These are phyloP conservation scores for Zaprionus kolodkinae DNA, from an alignment of 1,140 invertebrate genomes.

Conservation along the genomic window DNA sequence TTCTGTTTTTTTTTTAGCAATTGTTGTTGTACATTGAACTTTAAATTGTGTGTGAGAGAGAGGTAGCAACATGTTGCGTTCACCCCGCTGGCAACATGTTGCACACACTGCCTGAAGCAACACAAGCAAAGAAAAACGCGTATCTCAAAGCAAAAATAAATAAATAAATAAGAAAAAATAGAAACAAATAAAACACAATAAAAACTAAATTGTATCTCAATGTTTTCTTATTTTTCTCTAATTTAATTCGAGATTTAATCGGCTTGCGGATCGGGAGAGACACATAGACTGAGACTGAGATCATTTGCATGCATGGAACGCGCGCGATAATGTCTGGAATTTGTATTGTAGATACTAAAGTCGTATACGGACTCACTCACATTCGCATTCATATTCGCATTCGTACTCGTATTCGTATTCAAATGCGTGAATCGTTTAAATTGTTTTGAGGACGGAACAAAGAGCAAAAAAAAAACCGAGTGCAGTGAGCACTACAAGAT, in stretches of 20 bases:
- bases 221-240: not conserved
- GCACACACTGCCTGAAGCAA: not conserved
- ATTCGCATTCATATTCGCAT: not conserved
- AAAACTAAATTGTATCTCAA: too few species aligned
- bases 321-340: conserved; percentile 51
- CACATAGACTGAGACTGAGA: conserved; percentile 1
- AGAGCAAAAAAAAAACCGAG: not conserved
- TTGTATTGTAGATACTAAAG: conserved; percentile 32
- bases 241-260: not conserved
- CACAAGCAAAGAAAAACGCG: conserved; percentile 33
- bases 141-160: conserved; percentile 45
- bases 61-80: not conserved
- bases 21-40: conserved; percentile 67
- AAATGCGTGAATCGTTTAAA: conserved; percentile 1
- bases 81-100: not conserved
- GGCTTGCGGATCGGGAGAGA: not conserved
- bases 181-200: conserved; percentile 12
- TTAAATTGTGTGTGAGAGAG: conserved; percentile 48
- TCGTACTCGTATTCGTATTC: not conserved
- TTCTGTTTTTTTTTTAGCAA: conserved; percentile 31
- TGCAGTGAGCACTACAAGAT: not conserved
- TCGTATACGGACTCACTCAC: not conserved
- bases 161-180: conserved; percentile 51
- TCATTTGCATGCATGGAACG: conserved; percentile 48
- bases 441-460: not conserved